Evolutionary conservation across 2,888 invertebrate species (phyloP).

Genomic region (Pandemis heparana): DNA sequence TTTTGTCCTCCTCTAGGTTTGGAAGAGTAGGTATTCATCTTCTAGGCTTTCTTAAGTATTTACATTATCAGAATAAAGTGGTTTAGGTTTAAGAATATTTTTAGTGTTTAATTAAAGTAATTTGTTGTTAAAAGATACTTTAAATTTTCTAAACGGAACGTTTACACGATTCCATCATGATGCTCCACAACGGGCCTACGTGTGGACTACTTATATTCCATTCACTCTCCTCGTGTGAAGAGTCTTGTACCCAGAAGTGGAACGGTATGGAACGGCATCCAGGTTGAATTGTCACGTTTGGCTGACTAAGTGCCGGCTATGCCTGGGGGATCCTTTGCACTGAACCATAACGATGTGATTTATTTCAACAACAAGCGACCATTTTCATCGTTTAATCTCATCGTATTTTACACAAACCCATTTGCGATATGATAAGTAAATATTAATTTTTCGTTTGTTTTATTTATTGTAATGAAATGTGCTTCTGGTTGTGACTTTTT

Average conservation of each 20-base stretch:
- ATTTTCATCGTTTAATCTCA: constrained; percentile 32
- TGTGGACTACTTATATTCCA: background rate
- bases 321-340: constrained; percentile 14
- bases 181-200: background rate
- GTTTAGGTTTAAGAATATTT: too few species aligned
- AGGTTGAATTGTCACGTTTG: constrained; percentile 7
- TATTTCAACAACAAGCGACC: constrained; percentile 17
- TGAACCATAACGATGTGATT: constrained; percentile 29
- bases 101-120: too few species aligned
- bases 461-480: constrained; percentile 25
- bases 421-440: constrained; percentile 25
- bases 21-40: too few species aligned
- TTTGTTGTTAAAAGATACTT: too few species aligned
- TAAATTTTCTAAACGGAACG: background rate
- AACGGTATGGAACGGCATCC: background rate
- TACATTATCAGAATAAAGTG: too few species aligned
- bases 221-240: background rate
- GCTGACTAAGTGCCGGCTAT: constrained; percentile 4
- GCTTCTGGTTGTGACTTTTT: constrained; percentile 20
- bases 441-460: constrained; percentile 10
- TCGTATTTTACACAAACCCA: constrained; percentile 14
- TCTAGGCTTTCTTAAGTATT: too few species aligned
- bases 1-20: too few species aligned
- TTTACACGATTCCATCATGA: background rate
- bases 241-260: background rate